Evolutionary conservation across 2,113 vertebrate species (phyloP).

Genomic region (Oryzias celebensis): DNA sequence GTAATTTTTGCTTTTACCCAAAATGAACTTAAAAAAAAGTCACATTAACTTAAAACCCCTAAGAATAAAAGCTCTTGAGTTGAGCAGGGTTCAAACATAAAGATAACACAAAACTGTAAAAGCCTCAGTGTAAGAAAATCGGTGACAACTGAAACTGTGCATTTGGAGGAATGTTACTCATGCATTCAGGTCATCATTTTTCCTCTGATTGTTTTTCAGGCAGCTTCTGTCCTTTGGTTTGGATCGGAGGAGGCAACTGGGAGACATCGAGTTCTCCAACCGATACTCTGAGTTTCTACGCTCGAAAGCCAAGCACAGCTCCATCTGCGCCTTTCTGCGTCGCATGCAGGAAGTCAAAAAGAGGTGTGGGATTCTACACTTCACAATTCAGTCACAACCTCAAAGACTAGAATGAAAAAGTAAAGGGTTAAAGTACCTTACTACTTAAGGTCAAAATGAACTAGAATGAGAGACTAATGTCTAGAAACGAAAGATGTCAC

Average conservation of each 20-base stretch:
- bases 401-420: neutral
- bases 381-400: neutral
- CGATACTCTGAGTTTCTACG: constrained; percentile 77
- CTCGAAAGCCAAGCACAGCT: constrained; percentile 78
- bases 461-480: too few species aligned
- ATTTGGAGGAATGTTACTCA: neutral
- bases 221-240: constrained; percentile 51
- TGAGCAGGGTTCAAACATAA: too few species aligned
- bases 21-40: too few species aligned
- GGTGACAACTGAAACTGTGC: neutral
- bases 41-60: too few species aligned
- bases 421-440: too few species aligned
- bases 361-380: constrained; percentile 53
- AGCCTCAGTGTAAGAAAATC: too few species aligned
- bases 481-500: too few species aligned
- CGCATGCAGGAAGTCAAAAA: constrained; percentile 73
- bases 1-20: too few species aligned
- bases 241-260: constrained; percentile 74
- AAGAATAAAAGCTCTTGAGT: too few species aligned
- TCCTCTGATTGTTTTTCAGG: constrained; percentile 32
- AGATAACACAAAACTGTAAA: too few species aligned
- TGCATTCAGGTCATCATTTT: neutral
- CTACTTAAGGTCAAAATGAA: too few species aligned
- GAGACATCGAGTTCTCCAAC: constrained; percentile 82
- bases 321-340: constrained; percentile 73